These are phyloP conservation scores for Euphydryas editha DNA, from an alignment of 2,888 invertebrate genomes.

Conservation along the genomic window DNA sequence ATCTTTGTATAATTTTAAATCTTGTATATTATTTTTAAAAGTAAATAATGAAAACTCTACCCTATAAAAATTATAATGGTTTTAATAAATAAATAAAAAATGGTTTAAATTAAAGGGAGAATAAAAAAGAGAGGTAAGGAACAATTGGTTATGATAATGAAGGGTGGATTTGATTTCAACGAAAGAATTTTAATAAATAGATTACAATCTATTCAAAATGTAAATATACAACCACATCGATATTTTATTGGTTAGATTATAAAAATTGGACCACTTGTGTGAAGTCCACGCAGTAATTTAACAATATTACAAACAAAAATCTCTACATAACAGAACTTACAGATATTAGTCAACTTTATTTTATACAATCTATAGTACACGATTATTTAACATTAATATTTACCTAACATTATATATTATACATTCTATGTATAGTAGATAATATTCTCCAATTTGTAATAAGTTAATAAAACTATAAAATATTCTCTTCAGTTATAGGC, in stretches of 20 bases:
- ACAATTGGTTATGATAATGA: slow-evolving; percentile 55
- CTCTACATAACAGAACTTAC: slow-evolving; percentile 84
- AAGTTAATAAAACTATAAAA: slow-evolving; percentile 84
- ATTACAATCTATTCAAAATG: slow-evolving; percentile 82
- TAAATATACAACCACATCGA: slow-evolving; percentile 84
- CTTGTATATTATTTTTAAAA: background rate
- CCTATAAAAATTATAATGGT: background rate
- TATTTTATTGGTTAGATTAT: slow-evolving; percentile 84
- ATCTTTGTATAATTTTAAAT: slow-evolving; percentile 4
- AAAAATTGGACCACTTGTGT: slow-evolving; percentile 82
- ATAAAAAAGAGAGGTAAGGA: slow-evolving; percentile 49
- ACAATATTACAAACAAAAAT: slow-evolving; percentile 84
- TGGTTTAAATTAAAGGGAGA: background rate
- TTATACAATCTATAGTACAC: slow-evolving; percentile 82
- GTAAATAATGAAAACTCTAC: no score
- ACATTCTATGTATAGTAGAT: slow-evolving; percentile 82
- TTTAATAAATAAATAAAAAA: background rate
- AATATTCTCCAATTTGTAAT: slow-evolving; percentile 81
- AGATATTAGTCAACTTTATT: slow-evolving; percentile 83
- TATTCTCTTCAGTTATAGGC: slow-evolving; percentile 81
- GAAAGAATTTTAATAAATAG: slow-evolving; percentile 81
- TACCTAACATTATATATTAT: slow-evolving; percentile 75
- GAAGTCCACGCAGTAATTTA: slow-evolving; percentile 79
- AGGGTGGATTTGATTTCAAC: slow-evolving; percentile 67
- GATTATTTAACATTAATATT: slow-evolving; percentile 81